Conservation (phyloP, 2,797 vertebrate species). For the Vultur gryphus region DNA sequence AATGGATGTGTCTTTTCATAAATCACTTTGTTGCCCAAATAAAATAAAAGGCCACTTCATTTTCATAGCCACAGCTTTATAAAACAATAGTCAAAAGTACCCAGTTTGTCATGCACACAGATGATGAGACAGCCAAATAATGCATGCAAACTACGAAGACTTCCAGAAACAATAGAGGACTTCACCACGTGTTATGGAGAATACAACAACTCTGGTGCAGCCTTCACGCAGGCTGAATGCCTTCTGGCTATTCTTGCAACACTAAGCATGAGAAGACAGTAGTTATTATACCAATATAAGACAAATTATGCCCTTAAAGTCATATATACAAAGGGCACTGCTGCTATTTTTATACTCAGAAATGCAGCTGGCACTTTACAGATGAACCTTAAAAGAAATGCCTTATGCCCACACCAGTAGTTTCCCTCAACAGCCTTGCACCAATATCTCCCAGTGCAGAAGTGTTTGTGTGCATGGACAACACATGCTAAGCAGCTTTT, state of each 20-base stretch:
- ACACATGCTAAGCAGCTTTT: not conserved
- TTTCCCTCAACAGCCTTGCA: not conserved
- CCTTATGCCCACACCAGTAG: not conserved
- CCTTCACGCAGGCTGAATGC: not conserved
- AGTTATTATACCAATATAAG: not conserved
- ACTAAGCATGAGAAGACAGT: not conserved
- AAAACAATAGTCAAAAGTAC: not conserved
- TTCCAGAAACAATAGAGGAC: not conserved
- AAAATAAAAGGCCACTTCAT: conserved; percentile 3
- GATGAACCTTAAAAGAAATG: not conserved
- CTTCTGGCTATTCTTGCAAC: conserved; percentile 4
- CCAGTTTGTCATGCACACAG: not conserved
- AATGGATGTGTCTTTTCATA: not conserved
- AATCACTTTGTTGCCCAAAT: not conserved
- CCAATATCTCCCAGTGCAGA: not conserved
- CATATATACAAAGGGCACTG: not conserved
- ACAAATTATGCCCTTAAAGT: not conserved
- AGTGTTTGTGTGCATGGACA: not conserved
- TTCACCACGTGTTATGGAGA: not conserved
- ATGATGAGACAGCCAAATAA: not conserved
- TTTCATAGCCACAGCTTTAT: not conserved
- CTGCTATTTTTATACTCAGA: conserved; percentile 6
- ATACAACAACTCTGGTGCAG: not conserved
- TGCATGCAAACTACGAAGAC: not conserved
- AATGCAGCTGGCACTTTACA: not conserved